Evolutionary conservation across 2,113 vertebrate genomes (phyloP), one percentile per base, ranked within the genome.

Genomic region (Turdus rufiventris): DNA sequence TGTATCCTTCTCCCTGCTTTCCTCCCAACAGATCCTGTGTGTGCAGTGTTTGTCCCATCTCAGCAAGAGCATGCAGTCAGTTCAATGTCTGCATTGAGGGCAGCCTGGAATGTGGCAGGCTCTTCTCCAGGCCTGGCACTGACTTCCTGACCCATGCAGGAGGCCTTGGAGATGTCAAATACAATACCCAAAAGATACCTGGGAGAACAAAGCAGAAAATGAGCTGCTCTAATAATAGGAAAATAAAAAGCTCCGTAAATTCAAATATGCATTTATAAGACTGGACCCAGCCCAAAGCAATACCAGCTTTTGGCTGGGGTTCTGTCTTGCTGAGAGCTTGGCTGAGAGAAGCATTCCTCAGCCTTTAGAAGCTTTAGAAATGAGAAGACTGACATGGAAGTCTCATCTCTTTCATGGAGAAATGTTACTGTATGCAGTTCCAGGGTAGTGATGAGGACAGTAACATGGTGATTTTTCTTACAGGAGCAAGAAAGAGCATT

Each of bases 1-100:
- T 8, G 8, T 38, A 31, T 34, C n/a, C 20, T 71, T 61, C 26
- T 74, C 33, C 23, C 26, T 38, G 11, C 29, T 21, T 70, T 17
- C 12, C 1, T 65, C 31, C 16, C 38, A 70, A 74, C 21, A 70
- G 50, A 53, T 48, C 14, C 21, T 2, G 0, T 9, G 18, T 23
- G 28, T 18, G 18, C 4, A 34, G 51, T 1, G 0, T 33, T 65
- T 12, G 4, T 13, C 43, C 34, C 7, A 6, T 58, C 18, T 1
- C 4, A 7, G 14, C 5, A 6, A 42, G 25, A 56, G 14, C 1
- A 1, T 5, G 15, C 18, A 31, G 36, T 19, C 2, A 2, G 28
- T 60, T 79, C 73, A 66, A 18, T 8, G 43, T 3, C 4, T 36
- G 43, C 40, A 58, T 6, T 24, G 53, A 60, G 70, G 50, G 33